Evolutionary conservation across 2,888 invertebrate species (phyloP).

Genomic region (Iselma pallidipennis): DNA sequence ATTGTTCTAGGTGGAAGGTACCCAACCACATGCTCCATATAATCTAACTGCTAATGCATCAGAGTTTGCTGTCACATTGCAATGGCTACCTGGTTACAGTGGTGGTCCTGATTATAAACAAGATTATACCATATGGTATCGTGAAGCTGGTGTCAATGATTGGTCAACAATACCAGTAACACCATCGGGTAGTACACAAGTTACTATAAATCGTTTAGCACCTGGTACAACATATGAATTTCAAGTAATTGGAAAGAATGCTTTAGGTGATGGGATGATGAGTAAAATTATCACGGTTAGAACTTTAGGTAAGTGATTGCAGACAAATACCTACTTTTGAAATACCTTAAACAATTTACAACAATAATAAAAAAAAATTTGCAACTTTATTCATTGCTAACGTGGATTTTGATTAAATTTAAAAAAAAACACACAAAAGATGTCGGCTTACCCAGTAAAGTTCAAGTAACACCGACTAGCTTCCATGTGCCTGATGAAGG

Average conservation of each 20-base stretch:
- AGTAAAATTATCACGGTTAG: constrained; percentile 89
- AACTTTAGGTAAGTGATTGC: constrained; percentile 77
- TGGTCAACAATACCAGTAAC: constrained; percentile 95
- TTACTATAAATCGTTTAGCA: constrained; percentile 87
- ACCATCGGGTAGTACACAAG: constrained; percentile 86
- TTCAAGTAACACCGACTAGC: constrained; percentile 67
- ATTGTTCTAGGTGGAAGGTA: constrained; percentile 66
- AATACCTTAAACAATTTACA: neutral
- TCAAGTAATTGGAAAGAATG: constrained; percentile 93
- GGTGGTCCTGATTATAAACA: constrained; percentile 95
- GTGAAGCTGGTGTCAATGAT: constrained; percentile 83
- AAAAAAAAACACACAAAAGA: constrained; percentile 44
- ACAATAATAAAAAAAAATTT: neutral
- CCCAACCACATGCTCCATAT: constrained; percentile 96
- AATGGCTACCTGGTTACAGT: constrained; percentile 94
- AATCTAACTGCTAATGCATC: constrained; percentile 88
- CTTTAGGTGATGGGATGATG: constrained; percentile 94
- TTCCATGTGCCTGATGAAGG: constrained; percentile 61
- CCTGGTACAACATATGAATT: constrained; percentile 95
- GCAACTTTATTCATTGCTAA: constrained; percentile 4
- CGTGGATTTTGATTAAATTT: constrained; percentile 1
- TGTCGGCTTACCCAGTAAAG: constrained; percentile 65
- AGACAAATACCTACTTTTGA: neutral
- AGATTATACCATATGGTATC: constrained; percentile 93
- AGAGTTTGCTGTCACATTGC: constrained; percentile 86